Conservation (phyloP, 1,140 invertebrate species). For the Temnothorax curvispinosus region DNA sequence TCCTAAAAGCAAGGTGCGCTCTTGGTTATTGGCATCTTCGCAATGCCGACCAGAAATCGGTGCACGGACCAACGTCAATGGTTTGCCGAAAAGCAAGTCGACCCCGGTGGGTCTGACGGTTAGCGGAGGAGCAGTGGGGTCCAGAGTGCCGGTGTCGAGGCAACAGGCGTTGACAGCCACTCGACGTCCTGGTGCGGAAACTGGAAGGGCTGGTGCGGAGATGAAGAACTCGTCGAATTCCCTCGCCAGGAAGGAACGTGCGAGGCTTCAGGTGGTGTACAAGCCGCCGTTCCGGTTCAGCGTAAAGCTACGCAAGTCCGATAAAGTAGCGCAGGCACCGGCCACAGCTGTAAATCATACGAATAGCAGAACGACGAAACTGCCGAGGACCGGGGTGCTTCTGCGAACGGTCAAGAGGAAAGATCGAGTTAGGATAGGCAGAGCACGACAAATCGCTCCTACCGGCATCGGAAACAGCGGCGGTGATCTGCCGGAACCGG, state of each 20-base stretch:
- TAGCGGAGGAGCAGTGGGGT: conserved; percentile 57
- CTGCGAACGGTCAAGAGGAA: conserved; percentile 83
- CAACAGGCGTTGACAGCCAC: conserved; percentile 67
- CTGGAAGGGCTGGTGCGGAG: conserved; percentile 71
- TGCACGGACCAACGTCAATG: conserved; percentile 73
- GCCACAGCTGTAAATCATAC: conserved; percentile 52
- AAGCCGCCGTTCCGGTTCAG: conserved; percentile 95
- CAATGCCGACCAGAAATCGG: conserved; percentile 82
- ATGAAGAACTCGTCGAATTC: conserved; percentile 48
- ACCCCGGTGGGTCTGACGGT: conserved; percentile 88
- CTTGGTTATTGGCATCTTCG: conserved; percentile 91
- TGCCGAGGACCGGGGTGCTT: conserved; percentile 85
- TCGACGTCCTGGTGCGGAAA: conserved; percentile 69
- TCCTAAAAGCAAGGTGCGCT: conserved; percentile 93
- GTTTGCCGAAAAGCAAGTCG: conserved; percentile 89
- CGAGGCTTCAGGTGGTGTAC: conserved; percentile 93
- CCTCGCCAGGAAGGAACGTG: conserved; percentile 87
- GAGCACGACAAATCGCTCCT: conserved; percentile 74
- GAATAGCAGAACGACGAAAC: conserved; percentile 63
- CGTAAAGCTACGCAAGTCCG: conserved; percentile 90
- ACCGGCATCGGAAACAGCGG: conserved; percentile 71
- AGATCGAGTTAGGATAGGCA: conserved; percentile 77
- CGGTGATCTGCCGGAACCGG: conserved; percentile 77
- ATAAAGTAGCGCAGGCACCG: conserved; percentile 84
- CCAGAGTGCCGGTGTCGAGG: conserved; percentile 63